These are phyloP conservation scores for Daphoenositta chrysoptera DNA, from an alignment of 2,113 vertebrate genomes.

Conservation along the genomic window DNA sequence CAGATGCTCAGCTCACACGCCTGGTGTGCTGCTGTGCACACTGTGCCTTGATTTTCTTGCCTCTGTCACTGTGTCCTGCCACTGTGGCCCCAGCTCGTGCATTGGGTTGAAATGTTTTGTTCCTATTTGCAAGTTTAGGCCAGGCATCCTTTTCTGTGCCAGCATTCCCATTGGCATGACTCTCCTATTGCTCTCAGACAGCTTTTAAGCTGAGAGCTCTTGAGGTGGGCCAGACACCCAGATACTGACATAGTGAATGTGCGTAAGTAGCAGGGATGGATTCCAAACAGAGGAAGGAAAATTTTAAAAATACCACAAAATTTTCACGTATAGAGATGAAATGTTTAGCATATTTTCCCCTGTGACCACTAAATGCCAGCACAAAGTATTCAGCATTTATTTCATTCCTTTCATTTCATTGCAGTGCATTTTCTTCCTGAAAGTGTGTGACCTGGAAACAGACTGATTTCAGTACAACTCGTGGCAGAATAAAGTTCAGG, in stretches of 20 bases:
- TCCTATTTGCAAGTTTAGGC: neutral
- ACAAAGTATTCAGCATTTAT: neutral
- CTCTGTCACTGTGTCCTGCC: neutral
- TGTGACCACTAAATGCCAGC: neutral
- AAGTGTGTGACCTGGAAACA: neutral
- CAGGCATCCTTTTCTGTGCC: neutral
- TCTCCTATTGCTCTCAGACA: neutral
- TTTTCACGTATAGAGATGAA: neutral
- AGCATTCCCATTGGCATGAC: neutral
- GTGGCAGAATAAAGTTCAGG: neutral
- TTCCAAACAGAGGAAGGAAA: neutral
- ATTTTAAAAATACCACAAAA: neutral
- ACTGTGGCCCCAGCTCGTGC: neutral
- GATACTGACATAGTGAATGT: neutral
- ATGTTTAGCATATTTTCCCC: neutral
- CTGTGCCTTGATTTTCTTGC: neutral
- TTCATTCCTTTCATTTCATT: neutral
- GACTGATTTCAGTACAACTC: neutral
- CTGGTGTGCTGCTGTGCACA: neutral
- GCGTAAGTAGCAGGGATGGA: neutral
- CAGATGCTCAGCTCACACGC: neutral
- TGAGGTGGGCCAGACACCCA: neutral
- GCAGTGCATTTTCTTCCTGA: neutral
- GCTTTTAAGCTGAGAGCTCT: neutral
- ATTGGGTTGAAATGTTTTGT: neutral